Evolutionary conservation across 2,797 vertebrate genomes (phyloP), one percentile per base, ranked within the genome.

Genomic region (Caiman crocodilus): DNA sequence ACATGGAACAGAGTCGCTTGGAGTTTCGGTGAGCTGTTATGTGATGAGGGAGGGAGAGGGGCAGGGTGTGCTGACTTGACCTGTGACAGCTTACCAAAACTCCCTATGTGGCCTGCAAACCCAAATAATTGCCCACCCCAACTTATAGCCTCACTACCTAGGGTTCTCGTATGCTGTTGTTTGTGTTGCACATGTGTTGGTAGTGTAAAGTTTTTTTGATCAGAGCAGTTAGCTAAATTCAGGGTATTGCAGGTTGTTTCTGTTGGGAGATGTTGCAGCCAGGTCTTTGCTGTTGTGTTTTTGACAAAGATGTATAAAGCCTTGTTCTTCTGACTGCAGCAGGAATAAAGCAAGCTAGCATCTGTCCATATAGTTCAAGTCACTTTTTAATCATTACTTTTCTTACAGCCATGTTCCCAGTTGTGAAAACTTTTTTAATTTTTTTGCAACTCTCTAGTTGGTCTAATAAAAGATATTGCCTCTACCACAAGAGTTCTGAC

Each of bases 241-340:
- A 50, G 9, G 42, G 10, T 50, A 50, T 50, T 76, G 57, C 79
- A 82, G 86, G 87, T 58, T 67, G 91, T 76, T 95, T 91, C 90
- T 95, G 96, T 92, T 88, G 90, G 94, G 69, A 92, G 83, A 89
- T 82, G 65, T 89, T 94, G 81, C 83, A 87, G 85, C 92, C 26
- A 1, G 76, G 69, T 7, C 76, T 85, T 50, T 71, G 88, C 82
- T 90, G 60, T 89, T 95, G 79, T 0, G 1, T 84, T 58, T 9
- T 35, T 82, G 85, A 83, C 85, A 95, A 84, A 89, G 94, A 89
- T 7, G 56, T 28, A 57, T 35, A 60, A 63, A 65, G 50, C 77
- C 79, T 63, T 71, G 25, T 78, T 76, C 81, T 94, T 92, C 87
- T 88, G 90, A 96, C 42, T 50, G 42, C 42, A 95, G 85, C 82